phyloP scores from a whole-genome alignment of 2,888 invertebrate species.

The Orthonychiurus folsomi region DNA sequence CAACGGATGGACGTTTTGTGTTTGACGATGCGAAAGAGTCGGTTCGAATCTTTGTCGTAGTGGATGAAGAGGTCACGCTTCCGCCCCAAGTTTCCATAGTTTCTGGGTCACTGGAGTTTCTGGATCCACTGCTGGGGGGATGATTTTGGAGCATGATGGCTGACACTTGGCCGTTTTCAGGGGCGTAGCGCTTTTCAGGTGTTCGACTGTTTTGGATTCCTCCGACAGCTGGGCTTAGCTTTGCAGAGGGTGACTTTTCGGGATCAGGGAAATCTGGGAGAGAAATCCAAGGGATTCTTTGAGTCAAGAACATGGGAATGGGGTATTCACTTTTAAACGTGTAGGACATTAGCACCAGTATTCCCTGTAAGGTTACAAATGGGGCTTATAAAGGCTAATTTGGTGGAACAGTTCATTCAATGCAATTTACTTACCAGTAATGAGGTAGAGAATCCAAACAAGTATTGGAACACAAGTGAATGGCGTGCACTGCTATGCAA shows the following conservation, averaged over 20 bases:
- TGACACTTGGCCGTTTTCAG: conserved; percentile 16
- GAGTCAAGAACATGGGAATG: conserved; percentile 16
- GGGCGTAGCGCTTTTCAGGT: conserved; percentile 14
- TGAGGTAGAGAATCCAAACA: not conserved
- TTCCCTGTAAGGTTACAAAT: conserved; percentile 20
- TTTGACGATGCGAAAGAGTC: conserved; percentile 13
- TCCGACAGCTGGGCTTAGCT: not conserved
- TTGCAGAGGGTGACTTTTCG: conserved; percentile 10
- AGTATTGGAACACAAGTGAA: not conserved
- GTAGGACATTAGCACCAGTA: conserved; percentile 22
- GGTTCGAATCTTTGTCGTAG: not conserved
- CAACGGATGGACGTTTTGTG: conserved; percentile 15
- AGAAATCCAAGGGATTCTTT: conserved; percentile 11
- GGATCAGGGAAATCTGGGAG: conserved; percentile 14
- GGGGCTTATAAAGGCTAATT: no score
- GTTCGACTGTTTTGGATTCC: conserved; percentile 9
- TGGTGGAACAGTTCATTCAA: no score
- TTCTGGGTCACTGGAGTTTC: conserved; percentile 11
- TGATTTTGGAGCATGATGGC: not conserved
- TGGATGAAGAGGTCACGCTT: conserved; percentile 13
- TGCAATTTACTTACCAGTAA: not conserved
- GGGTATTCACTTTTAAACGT: conserved; percentile 29
- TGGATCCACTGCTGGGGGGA: not conserved
- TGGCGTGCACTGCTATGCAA: conserved; percentile 21
- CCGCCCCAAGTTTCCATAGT: conserved; percentile 14